Percentiles rank a stretch among this genome's conserved stretches.
Evolutionary conservation across 2,797 vertebrate species (phyloP).

Genomic region (Potorous gilbertii): DNA sequence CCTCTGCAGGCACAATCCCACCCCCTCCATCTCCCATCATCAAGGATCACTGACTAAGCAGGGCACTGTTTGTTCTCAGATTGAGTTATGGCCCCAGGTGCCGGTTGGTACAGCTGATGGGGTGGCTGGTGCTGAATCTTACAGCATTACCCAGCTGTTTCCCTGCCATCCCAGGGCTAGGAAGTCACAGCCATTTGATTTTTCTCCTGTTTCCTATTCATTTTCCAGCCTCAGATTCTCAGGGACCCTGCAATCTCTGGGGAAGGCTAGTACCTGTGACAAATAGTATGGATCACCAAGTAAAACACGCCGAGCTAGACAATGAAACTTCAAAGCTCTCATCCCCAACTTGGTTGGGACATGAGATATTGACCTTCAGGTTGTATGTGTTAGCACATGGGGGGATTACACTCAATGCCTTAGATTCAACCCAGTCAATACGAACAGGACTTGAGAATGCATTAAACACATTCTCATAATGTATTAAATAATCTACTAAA

Average conservation of each 20-base stretch:
- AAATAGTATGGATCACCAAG: background rate
- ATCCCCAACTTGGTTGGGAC: background rate
- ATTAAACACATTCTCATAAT: background rate
- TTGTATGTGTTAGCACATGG: background rate
- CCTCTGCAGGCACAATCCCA: background rate
- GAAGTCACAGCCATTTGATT: background rate
- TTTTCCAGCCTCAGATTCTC: background rate
- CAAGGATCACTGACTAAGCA: background rate
- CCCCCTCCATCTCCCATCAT: background rate
- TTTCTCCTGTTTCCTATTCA: background rate
- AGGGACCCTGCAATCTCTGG: background rate
- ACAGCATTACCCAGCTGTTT: background rate
- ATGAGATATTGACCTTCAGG: background rate
- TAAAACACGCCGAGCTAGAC: background rate
- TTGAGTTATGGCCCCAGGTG: background rate
- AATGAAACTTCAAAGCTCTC: background rate
- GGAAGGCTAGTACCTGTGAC: background rate
- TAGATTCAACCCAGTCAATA: background rate
- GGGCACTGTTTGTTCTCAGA: background rate
- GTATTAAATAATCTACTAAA: too few species aligned
- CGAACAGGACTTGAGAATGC: background rate
- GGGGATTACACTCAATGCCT: background rate
- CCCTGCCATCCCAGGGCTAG: background rate
- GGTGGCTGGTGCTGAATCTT: rapidly evolving
- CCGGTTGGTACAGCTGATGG: background rate